Conservation (phyloP, 2,888 invertebrate genomes). For the Ichneumoninae sp. region DNA sequence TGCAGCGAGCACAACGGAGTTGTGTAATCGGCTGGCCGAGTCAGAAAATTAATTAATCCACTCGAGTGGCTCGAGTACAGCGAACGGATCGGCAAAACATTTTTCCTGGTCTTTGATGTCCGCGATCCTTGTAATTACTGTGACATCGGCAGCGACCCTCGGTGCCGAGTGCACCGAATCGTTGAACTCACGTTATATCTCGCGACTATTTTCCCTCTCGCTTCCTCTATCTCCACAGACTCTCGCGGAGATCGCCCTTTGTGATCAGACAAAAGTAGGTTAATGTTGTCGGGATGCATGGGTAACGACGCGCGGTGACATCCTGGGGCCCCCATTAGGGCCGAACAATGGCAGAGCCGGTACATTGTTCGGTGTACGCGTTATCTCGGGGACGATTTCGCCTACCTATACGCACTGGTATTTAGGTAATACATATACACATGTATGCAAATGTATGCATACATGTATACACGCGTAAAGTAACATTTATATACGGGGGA, state of each 20-base stretch:
- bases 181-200: constrained; percentile 67
- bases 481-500: too few relatives aligned
- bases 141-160: constrained; percentile 45
- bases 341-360: constrained; percentile 71
- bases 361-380: constrained; percentile 73
- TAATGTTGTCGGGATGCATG: constrained; percentile 75
- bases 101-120: constrained; percentile 48
- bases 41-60: constrained; percentile 9
- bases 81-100: not conserved
- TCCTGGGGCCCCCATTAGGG: constrained; percentile 73
- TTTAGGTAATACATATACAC: constrained; percentile 9
- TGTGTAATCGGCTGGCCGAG: not conserved
- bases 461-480: not conserved
- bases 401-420: constrained; percentile 28
- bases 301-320: constrained; percentile 76
- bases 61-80: not conserved
- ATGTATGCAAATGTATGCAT: not conserved
- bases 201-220: not conserved
- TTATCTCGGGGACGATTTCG: constrained; percentile 60
- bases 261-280: constrained; percentile 78
- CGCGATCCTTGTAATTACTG: constrained; percentile 21
- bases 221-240: constrained; percentile 3
- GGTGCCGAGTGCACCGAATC: constrained; percentile 68
- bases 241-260: constrained; percentile 70
- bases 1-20: not conserved